phyloP scores from a whole-genome alignment of 2,888 invertebrate genomes.

The Cancer borealis region DNA sequence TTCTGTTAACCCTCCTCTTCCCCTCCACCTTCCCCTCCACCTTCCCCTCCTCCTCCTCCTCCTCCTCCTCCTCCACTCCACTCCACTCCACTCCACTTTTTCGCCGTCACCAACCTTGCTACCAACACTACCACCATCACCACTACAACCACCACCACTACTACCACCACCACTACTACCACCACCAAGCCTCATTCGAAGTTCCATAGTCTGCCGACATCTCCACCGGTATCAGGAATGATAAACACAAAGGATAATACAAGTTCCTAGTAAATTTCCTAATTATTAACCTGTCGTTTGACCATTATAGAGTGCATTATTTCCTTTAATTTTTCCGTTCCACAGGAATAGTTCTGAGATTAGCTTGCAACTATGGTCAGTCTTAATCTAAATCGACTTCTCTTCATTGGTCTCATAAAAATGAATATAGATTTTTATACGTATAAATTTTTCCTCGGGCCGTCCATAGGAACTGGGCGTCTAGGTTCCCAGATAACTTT shows the following conservation, averaged over 20 bases:
- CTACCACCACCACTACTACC: conserved; percentile 11
- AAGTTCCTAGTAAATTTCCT: conserved; percentile 74
- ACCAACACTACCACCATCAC: neutral
- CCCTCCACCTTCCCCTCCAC: neutral
- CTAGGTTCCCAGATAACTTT: conserved; percentile 51
- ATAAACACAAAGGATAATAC: conserved; percentile 74
- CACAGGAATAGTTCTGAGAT: conserved; percentile 55
- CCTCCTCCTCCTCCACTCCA: neutral
- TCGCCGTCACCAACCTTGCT: neutral
- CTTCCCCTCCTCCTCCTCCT: neutral
- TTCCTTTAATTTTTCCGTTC: conserved; percentile 56
- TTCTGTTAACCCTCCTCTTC: neutral
- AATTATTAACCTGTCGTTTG: conserved; percentile 70
- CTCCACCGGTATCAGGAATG: conserved; percentile 73
- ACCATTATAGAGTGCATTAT: conserved; percentile 63
- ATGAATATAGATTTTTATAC: conserved; percentile 59
- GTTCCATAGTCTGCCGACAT: conserved; percentile 72
- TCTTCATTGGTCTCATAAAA: conserved; percentile 62
- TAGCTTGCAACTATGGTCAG: conserved; percentile 40
- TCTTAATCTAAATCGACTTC: conserved; percentile 57
- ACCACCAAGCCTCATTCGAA: conserved; percentile 66
- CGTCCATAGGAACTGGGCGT: conserved; percentile 53
- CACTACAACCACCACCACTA: conserved; percentile 32
- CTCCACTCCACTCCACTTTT: neutral
- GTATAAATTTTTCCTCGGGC: conserved; percentile 48